Evolutionary conservation across 1,140 invertebrate genomes (phyloP), one percentile per base, ranked within the genome.

Genomic region (Neodiprion fabricii): DNA sequence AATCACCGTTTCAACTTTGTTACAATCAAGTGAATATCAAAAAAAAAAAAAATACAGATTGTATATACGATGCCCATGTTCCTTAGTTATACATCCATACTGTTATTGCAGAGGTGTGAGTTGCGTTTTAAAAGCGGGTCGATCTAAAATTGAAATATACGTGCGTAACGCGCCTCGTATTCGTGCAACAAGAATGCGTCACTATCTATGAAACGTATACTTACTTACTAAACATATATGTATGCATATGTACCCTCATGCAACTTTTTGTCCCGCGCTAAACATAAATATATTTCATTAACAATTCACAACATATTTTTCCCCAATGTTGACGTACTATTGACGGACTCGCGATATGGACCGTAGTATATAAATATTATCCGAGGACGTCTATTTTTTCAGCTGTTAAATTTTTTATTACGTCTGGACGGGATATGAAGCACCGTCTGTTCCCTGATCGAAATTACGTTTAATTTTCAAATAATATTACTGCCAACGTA

Each of bases 61-160:
- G 17, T 21, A 21, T 21, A 21, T 21, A 21, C 17, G 17, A 21
- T 21, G 17, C 17, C 17, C 17, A 21, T 21, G 17, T 21, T 21
- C 0, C 50, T 10, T 53, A 53, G 50, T 10, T 53, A 53, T 53
- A 53, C n/a, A 14, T 11, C 10, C 10, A 53, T 53, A 53, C n/a
- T n/a, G 50, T n/a, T 53, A 53, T 53, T 53, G 50, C 50, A 14
- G 50, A 1, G 10, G 50, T 53, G 50, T 53, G 17, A 21, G 50
- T 11, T n/a, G 50, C 50, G 50, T 53, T n/a, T 53, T n/a, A 53
- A 21, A 21, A 53, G 2, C 50, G 50, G 50, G 50, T 53, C 50
- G n/a, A 53, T 53, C 50, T 53, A 53, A 53, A 53, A 53, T 53
- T 53, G 50, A 53, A 53, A 53, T 53, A 53, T 11, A 53, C 50